Percentiles rank a stretch among this genome's conserved stretches.
phyloP scores from a whole-genome alignment of 2,113 vertebrate species.

The Tauraco erythrolophus region DNA sequence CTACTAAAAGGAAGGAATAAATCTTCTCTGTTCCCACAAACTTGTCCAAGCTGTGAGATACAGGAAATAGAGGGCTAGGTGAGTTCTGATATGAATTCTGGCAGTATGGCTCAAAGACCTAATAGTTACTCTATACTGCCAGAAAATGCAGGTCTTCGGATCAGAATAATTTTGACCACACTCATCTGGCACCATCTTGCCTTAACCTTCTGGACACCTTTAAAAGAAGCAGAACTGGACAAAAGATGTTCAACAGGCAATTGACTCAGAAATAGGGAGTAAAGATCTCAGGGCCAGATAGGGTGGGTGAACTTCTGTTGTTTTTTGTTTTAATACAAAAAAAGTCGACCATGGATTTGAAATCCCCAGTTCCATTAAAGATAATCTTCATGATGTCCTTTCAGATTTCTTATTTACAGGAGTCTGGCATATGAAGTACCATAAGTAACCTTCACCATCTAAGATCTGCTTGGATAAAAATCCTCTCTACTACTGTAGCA shows the following conservation, averaged over 20 bases:
- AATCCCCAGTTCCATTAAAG: neutral
- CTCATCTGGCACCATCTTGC: neutral
- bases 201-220: neutral
- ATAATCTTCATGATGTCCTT: neutral
- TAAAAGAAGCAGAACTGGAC: neutral
- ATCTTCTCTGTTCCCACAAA: neutral
- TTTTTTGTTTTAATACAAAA: neutral
- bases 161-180: accelerated
- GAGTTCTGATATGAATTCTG: neutral
- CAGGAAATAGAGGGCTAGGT: neutral
- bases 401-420: neutral
- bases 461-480: neutral
- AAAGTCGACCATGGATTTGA: neutral
- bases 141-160: neutral
- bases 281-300: neutral
- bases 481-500: neutral
- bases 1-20: neutral
- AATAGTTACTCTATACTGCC: neutral
- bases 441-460: neutral
- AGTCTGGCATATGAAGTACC: neutral
- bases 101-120: neutral
- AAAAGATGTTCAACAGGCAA: neutral
- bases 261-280: neutral
- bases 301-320: neutral
- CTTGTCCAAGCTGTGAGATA: neutral